phyloP scores from a whole-genome alignment of 2,888 invertebrate genomes.

The Caenorhabditis imperialis region DNA sequence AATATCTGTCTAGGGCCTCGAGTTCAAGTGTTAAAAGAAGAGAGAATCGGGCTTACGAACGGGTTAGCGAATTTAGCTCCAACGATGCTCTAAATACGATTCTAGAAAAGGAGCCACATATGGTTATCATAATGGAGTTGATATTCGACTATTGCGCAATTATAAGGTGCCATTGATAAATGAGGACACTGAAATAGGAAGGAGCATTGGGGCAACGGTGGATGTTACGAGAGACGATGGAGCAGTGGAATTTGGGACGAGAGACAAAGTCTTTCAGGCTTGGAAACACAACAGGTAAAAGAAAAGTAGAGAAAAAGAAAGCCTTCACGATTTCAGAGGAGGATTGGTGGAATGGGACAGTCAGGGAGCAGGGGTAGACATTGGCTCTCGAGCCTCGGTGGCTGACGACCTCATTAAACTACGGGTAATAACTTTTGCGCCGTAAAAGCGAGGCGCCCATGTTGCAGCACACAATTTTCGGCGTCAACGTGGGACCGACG shows the following conservation, averaged over 20 bases:
- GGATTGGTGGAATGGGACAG: conserved; percentile 66
- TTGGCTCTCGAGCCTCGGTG: conserved; percentile 64
- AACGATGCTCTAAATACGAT: too few species aligned
- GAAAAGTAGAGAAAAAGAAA: not conserved
- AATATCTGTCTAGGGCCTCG: conserved; percentile 65
- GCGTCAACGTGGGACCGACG: conserved; percentile 60
- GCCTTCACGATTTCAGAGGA: conserved; percentile 45
- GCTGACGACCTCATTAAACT: conserved; percentile 64
- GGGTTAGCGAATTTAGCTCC: not conserved
- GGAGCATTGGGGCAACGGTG: conserved; percentile 58
- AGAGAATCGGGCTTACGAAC: conserved; percentile 60
- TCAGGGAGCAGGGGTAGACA: conserved; percentile 66
- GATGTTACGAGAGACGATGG: conserved; percentile 57
- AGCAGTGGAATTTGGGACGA: conserved; percentile 63
- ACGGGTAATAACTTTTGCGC: conserved; percentile 36
- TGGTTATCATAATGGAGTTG: conserved; percentile 69
- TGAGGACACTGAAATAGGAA: conserved; percentile 67
- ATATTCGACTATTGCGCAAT: conserved; percentile 58
- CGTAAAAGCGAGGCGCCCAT: not conserved
- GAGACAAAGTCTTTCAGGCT: conserved; percentile 60
- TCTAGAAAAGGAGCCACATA: conserved; percentile 66
- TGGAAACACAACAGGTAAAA: conserved; percentile 60
- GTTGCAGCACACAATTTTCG: conserved; percentile 54
- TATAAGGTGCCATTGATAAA: conserved; percentile 62
- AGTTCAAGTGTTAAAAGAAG: conserved; percentile 61